Base-by-base conservation (phyloP, 1,140 invertebrate species). In the Triops cancriformis region DNA sequence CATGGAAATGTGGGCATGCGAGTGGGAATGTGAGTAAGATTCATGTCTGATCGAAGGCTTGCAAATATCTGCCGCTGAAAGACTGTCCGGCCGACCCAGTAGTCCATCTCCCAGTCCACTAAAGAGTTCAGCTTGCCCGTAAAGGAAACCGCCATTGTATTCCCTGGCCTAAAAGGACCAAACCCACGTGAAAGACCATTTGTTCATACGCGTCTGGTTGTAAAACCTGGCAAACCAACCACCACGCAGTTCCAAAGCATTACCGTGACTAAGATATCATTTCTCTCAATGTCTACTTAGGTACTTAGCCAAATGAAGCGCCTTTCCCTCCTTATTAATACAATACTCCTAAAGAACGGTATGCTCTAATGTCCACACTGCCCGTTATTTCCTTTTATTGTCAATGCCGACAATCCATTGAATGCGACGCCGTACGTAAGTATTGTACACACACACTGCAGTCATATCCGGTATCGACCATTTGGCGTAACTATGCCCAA, bases 121-220 rank as follows among this genome's bases (percentile, higher is more conserved):
- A 26, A 78, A 78, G 27, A 78, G 28, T 45, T 78, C 77, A 12
- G 77, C 72, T 28, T 78, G 77, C 5, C 77, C 77, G 73, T 78
- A 78, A 14, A 78, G 31, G 72, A 78, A 78, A 37, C 77, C 77
- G 10, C 77, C 73, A n/a, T 73, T 73, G 45, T 78, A 78, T 37
- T 78, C 77, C 26, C 77, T 31, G 31, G 72, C 37, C 77, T 78
- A 26, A 31, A 64, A n/a, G 12, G 11, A 11, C 73, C 31, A 76
- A 14, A n/a, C 18, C 37, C 14, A 42, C 6, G n/a, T 10, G 26
- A 72, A 77, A 72, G 51, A 26, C 43, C 7, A 41, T 23, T 72
- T 72, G 23, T 73, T 74, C 23, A 18, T 37, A 74, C 23, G 27
- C 26, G 23, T 1, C n/a, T n/a, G 7, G 72, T 1, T 14, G 12